These are phyloP conservation scores for Caracal caracal DNA, from an alignment of 2,113 vertebrate species.

Conservation along the genomic window DNA sequence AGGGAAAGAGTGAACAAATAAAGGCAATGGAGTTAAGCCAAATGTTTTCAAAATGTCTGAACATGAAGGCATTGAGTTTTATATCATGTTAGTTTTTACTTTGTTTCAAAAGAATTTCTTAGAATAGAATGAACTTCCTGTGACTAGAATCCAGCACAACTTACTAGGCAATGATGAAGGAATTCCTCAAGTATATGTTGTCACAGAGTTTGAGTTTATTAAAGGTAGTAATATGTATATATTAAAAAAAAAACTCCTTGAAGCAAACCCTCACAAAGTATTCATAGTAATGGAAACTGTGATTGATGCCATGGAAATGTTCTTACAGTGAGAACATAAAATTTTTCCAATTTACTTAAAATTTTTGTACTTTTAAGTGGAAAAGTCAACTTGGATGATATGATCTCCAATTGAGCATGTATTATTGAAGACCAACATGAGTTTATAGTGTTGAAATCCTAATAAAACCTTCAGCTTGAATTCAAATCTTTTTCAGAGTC, in stretches of 20 bases:
- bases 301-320: not conserved
- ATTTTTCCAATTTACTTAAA: not conserved
- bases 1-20: not conserved
- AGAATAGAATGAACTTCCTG: not conserved
- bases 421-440: not conserved
- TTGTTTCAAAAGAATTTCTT: not conserved
- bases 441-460: slow-evolving; percentile 50
- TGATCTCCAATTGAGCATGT: not conserved
- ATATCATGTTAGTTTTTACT: not conserved
- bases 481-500: slow-evolving; percentile 54
- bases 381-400: not conserved
- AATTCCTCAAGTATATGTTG: not conserved
- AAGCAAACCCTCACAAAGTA: not conserved
- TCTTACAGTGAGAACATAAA: not conserved
- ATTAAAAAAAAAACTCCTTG: not conserved
- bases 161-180: not conserved
- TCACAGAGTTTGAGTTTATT: not conserved
- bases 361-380: slow-evolving; percentile 5
- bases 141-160: not conserved
- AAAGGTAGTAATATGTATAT: not conserved
- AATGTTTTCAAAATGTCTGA: not conserved
- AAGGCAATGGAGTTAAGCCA: not conserved
- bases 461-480: slow-evolving; percentile 71
- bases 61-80: not conserved
- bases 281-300: slow-evolving; percentile 10